Evolutionary conservation across 2,888 invertebrate genomes (phyloP), one percentile per base, ranked within the genome.

Genomic region (Sicus ferrugineus): DNA sequence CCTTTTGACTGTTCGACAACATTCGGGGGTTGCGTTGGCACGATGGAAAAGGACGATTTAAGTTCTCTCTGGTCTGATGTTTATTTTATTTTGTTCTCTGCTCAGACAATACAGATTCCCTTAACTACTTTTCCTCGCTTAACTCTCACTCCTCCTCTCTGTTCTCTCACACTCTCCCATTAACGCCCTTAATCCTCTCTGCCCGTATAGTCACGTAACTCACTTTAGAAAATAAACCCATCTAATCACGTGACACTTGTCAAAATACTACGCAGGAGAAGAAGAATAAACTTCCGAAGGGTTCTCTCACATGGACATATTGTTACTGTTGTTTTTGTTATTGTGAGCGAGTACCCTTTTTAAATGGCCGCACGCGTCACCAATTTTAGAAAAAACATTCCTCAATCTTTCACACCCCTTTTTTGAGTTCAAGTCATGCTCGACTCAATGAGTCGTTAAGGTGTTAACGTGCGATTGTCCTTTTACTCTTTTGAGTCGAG

Each of bases 221-320:
- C 75, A 68, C 70, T 73, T 74, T 73, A 66, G 61, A 74, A 80
- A 77, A 78, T 78, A 77, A 80, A 80, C 77, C 75, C 80, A 73
- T 70, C 52, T 69, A 76, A 80, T 76, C 75, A 77, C 77, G 76
- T 75, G 81, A 73, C 83, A 84, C 84, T 84, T 83, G 83, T 83
- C 83, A 84, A 81, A 84, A 84, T 78, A 82, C 66, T 31, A 28
- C 67, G 59, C 61, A 48, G 59, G 9, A 5, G 38, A 38, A 23
- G 50, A 52, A 28, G 38, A 54, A 52, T 42, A 48, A 61, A 38
- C n/a, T n/a, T n/a, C n/a, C n/a, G n/a, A n/a, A n/a, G n/a, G n/a
- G n/a, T n/a, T n/a, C n/a, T n/a, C n/a, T n/a, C 78, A 81, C 81
- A 76, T 80, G 80, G 82, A 80, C 82, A 82, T 82, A 82, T 81